These are phyloP conservation scores for Sigmodon hispidus DNA, from an alignment of 2,113 vertebrate species.

Conservation along the genomic window DNA sequence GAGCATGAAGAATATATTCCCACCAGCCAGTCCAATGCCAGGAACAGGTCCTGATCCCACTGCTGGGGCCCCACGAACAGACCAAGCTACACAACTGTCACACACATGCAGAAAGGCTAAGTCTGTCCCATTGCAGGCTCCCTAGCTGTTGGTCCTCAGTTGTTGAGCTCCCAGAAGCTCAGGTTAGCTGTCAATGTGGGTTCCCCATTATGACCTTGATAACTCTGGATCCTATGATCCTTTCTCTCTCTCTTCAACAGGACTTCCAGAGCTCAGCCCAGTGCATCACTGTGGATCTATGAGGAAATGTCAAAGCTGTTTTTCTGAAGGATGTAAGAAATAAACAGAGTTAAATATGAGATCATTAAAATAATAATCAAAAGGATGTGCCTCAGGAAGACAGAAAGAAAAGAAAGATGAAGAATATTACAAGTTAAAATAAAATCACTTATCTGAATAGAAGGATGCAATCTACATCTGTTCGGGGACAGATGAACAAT, in stretches of 20 bases:
- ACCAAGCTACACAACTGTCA: background rate
- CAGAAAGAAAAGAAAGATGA: conserved; percentile 6
- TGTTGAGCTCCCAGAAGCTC: no score
- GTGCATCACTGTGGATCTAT: background rate
- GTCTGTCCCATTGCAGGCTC: background rate
- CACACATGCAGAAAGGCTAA: background rate
- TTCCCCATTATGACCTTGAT: background rate
- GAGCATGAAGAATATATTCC: background rate
- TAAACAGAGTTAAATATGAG: conserved; percentile 22
- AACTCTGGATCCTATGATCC: no score
- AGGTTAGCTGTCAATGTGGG: background rate
- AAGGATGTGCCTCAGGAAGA: background rate
- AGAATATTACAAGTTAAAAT: conserved; percentile 17
- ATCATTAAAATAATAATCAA: background rate
- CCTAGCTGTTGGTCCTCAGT: no score
- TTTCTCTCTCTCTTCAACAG: background rate
- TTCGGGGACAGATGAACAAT: background rate
- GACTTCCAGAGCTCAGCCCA: background rate
- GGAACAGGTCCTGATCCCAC: background rate
- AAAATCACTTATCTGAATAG: background rate
- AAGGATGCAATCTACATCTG: background rate
- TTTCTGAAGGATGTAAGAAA: conserved; percentile 20
- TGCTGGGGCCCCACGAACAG: accelerated
- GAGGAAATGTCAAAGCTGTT: background rate
- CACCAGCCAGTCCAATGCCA: background rate